Evolutionary conservation across 2,797 vertebrate species (phyloP), one percentile per base, ranked within the genome.

Genomic region (Spinibarbus caldwelli): DNA sequence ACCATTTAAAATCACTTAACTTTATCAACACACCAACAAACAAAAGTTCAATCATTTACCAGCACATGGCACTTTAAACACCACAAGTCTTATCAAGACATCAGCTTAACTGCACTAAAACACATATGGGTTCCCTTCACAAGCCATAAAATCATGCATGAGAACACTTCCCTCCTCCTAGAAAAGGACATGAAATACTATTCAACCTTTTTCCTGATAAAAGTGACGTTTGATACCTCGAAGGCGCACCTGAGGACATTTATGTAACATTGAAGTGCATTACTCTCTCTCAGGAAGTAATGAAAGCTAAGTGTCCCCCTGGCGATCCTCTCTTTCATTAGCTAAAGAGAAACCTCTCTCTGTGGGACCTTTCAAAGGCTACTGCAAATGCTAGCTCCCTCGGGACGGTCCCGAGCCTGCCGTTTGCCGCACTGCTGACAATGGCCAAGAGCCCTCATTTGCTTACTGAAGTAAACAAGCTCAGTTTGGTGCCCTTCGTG

Each of bases 331-430:
- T 68, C 38, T 78, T 85, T 71, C 64, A 77, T 77, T 84, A 52
- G 47, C 59, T 78, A 57, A 70, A 85, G 26, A 43, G 12, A 77
- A 78, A 84, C 7, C n/a, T 68, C 47, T 78, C 36, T 68, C 49
- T 31, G 17, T 15, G 8, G 62, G 72, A 84, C 59, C 5, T 41
- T 75, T 67, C 12, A 84, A 77, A 67, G n/a, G 41, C 62, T 54
- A 76, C 81, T 66, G 82, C 23, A 76, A 52, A 83, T 77, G 82
- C 38, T 83, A 67, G n/a, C 17, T 83, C 59, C 72, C 72, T 29
- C 10, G 4, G 59, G 72, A 77, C 10, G 6, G 21, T 76, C 59
- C 54, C 5, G 38, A 82, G 70, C 26, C 5, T 6, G 66, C 47
- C 10, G 14, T 70, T 52, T 70, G 79, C 62, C 2, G 38, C 41